phyloP scores from a whole-genome alignment of 2,888 invertebrate species.

The Acleris emargana region DNA sequence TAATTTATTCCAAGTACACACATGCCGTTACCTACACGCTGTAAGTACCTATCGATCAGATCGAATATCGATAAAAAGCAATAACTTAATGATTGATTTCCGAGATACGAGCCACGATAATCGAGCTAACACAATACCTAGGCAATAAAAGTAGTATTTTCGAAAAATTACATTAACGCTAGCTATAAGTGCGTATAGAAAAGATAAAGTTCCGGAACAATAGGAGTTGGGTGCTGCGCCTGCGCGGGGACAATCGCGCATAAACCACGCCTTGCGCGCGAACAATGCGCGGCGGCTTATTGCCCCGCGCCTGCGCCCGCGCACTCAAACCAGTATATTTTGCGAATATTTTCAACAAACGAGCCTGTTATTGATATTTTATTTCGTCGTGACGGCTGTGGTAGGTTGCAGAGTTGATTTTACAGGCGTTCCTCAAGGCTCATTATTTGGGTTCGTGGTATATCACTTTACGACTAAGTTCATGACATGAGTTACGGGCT shows the following conservation, averaged over 20 bases:
- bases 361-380: constrained; percentile 73
- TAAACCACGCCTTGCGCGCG: constrained; percentile 67
- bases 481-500: too few species aligned
- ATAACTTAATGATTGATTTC: constrained; percentile 34
- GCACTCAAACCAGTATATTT: constrained; percentile 41
- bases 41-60: constrained; percentile 7
- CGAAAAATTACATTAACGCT: constrained; percentile 60
- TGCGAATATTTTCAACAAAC: constrained; percentile 68
- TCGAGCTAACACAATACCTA: constrained; percentile 33
- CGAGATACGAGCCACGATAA: constrained; percentile 34
- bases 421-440: constrained; percentile 1
- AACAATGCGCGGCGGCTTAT: constrained; percentile 56
- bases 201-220: constrained; percentile 52
- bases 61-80: constrained; percentile 28
- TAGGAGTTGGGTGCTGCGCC: constrained; percentile 41
- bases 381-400: constrained; percentile 49
- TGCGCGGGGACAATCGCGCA: constrained; percentile 62
- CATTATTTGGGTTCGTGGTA: constrained; percentile 5
- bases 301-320: constrained; percentile 30
- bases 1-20: not conserved
- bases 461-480: too few species aligned
- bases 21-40: not conserved
- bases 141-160: constrained; percentile 40
- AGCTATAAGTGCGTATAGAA: constrained; percentile 60
- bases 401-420: constrained; percentile 16